These are phyloP conservation scores for Gila orcuttii DNA, from an alignment of 2,113 vertebrate genomes.

Conservation along the genomic window DNA sequence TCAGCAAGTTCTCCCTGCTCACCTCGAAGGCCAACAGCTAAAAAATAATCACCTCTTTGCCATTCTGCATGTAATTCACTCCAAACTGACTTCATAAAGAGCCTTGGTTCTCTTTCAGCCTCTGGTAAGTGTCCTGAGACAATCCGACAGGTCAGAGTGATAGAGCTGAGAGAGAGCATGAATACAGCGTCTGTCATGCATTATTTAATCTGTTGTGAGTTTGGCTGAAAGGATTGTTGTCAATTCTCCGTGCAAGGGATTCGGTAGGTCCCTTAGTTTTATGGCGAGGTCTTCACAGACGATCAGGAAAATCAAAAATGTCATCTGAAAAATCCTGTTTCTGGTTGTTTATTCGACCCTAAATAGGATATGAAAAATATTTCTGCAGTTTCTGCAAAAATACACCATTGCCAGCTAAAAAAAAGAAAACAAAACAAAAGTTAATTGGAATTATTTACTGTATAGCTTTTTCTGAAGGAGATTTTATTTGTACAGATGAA, in stretches of 20 bases:
- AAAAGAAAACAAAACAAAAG: not conserved
- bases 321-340: not conserved
- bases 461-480: not conserved
- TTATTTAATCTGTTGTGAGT: slow-evolving; percentile 61
- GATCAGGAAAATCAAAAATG: slow-evolving; percentile 18
- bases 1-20: slow-evolving; percentile 69
- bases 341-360: not conserved
- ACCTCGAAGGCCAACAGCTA: slow-evolving; percentile 62
- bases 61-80: slow-evolving; percentile 61
- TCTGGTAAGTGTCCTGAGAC: slow-evolving; percentile 49
- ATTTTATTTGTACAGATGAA: not conserved
- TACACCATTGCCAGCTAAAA: not conserved
- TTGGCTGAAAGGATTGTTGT: slow-evolving; percentile 46
- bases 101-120: slow-evolving; percentile 28
- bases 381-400: not conserved
- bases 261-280: slow-evolving; percentile 4
- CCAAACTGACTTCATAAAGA: slow-evolving; percentile 46
- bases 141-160: slow-evolving; percentile 6
- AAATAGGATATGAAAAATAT: not conserved
- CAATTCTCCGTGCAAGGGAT: slow-evolving; percentile 26
- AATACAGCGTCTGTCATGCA: slow-evolving; percentile 46
- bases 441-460: not conserved
- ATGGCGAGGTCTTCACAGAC: slow-evolving; percentile 12
- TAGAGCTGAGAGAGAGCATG: slow-evolving; percentile 25
- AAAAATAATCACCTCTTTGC: slow-evolving; percentile 60